These are phyloP conservation scores for Electrophaes corylata DNA, from an alignment of 2,888 invertebrate genomes.

Conservation along the genomic window DNA sequence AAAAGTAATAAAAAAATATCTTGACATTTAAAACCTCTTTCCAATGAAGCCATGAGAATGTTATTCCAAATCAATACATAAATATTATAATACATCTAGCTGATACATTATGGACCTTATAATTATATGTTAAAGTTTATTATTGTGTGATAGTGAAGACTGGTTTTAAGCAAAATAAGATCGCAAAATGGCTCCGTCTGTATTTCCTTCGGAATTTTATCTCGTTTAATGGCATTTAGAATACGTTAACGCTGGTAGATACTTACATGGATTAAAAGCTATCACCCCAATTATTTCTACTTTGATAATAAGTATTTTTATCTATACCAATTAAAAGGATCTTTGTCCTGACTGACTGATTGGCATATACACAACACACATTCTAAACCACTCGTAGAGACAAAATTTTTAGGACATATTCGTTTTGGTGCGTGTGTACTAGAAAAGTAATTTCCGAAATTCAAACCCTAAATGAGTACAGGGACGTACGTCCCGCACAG, in stretches of 20 bases:
- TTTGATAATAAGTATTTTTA: no score
- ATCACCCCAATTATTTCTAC: not conserved
- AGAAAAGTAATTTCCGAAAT: no score
- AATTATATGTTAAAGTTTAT: not conserved
- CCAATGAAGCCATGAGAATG: constrained; percentile 49
- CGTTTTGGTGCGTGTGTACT: no score
- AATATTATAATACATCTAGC: constrained; percentile 3
- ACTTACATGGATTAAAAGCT: not conserved
- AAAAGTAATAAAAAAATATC: not conserved
- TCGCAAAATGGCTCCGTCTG: constrained; percentile 9
- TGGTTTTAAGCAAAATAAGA: not conserved
- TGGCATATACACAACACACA: no score
- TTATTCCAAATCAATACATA: constrained; percentile 40
- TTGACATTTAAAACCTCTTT: constrained; percentile 42
- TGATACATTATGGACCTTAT: constrained; percentile 20
- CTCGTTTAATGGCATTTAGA: constrained; percentile 12
- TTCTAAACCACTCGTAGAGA: no score
- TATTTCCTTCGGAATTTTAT: constrained; percentile 26
- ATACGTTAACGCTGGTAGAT: not conserved
- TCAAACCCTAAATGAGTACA: no score
- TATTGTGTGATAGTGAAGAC: not conserved
- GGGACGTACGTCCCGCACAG: no score
- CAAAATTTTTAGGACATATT: no score
- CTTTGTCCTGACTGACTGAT: no score
- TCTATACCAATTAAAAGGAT: no score